Base-by-base conservation (phyloP, 2,113 vertebrate species). In the Rostratula benghalensis region DNA sequence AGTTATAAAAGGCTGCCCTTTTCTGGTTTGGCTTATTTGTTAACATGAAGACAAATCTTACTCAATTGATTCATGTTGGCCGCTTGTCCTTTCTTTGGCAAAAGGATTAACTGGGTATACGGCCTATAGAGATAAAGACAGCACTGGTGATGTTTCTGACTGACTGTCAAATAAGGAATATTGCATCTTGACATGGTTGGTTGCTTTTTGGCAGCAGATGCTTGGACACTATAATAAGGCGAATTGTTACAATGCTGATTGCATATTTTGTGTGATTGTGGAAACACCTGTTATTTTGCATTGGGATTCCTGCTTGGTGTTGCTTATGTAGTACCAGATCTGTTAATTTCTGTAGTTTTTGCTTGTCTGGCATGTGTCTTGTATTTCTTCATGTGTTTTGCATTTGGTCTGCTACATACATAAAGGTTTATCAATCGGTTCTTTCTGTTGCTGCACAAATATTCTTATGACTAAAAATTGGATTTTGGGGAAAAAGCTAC, bases 221-320 rank as follows among this genome's bases (percentile, higher is more conserved):
- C 97, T 97, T 97, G 96, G 98, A 98, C 95, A 97, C 97, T 98
- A 97, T 98, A 98, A 98, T 98, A 98, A 98, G 98, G 98, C 98
- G 96, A 97, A 98, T 90, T 79, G 24, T 94, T 95, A 75, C 61
- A 79, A 90, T 93, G 97, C 96, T 94, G 60, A 75, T 86, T 91
- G 94, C 91, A 86, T 93, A 92, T 94, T 96, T 96, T 97, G 97
- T 98, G 97, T 95, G 97, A 97, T 98, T 98, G 97, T 98, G 95
- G 95, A 97, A 94, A 97, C 94, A 96, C 94, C 97, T 97, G 95
- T 97, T 94, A 94, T 97, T 89, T 97, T 91, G 93, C 95, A 94
- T 60, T 94, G 93, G 77, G 86, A 90, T 94, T 96, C 93, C 95
- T 97, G 97, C 97, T 97, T 93, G 95, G 67, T 89, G 95, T 95